These are phyloP conservation scores for Samia ricini DNA, from an alignment of 1,140 invertebrate genomes.

Conservation along the genomic window DNA sequence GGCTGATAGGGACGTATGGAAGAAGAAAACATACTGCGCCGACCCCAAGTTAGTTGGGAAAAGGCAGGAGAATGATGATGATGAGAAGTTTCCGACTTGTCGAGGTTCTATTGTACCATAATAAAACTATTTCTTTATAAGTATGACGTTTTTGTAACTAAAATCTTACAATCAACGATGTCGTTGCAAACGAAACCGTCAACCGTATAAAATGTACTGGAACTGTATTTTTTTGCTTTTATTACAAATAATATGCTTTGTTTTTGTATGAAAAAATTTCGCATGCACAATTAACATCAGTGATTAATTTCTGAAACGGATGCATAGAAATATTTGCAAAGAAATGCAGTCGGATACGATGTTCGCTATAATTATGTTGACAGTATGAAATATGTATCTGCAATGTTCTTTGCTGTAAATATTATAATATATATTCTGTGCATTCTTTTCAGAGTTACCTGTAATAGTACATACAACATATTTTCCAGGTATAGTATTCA, in stretches of 20 bases:
- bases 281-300: conserved; percentile 38
- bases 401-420: conserved; percentile 53
- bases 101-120: too few species aligned
- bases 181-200: too few species aligned
- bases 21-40: too few species aligned
- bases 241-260: conserved; percentile 41
- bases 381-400: conserved; percentile 1
- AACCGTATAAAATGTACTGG: background rate
- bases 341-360: conserved; percentile 66
- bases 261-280: conserved; percentile 24
- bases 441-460: conserved; percentile 74
- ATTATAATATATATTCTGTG: conserved; percentile 70
- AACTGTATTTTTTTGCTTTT: conserved; percentile 70
- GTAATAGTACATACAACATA: conserved; percentile 37
- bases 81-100: too few species aligned
- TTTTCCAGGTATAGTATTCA: conserved; percentile 5
- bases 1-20: too few species aligned
- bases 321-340: conserved; percentile 73
- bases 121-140: too few species aligned
- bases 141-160: too few species aligned
- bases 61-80: too few species aligned
- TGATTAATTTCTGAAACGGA: conserved; percentile 45
- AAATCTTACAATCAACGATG: too few species aligned
- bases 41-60: too few species aligned
- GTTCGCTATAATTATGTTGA: conserved; percentile 13